phyloP scores from a whole-genome alignment of 2,113 vertebrate genomes.

The Rhombomys opimus region DNA sequence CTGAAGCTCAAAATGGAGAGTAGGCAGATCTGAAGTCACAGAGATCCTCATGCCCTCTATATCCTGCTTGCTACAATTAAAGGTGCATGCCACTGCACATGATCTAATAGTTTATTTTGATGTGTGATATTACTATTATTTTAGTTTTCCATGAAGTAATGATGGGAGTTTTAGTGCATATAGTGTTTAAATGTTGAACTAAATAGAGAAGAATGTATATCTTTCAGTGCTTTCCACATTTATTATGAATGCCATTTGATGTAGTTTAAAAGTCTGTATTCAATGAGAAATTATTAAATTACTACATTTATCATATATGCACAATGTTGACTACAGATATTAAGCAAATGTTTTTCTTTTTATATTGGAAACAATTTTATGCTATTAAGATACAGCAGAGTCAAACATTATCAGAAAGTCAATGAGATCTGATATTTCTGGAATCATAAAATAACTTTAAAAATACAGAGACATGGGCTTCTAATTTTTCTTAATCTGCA shows the following conservation, averaged over 20 bases:
- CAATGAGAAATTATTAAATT: not conserved
- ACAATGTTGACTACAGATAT: constrained; percentile 9
- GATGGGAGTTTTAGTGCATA: not conserved
- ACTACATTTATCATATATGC: not conserved
- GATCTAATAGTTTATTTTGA: not conserved
- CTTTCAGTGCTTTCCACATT: constrained; percentile 42
- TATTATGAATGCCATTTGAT: not conserved
- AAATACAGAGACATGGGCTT: not conserved
- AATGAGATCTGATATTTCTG: not conserved
- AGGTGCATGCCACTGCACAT: not conserved
- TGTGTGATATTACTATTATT: constrained; percentile 6
- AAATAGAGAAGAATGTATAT: not conserved
- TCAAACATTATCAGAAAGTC: not conserved
- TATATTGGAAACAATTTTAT: constrained; percentile 2
- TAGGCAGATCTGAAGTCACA: not conserved
- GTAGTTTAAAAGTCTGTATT: not conserved
- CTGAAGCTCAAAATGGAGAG: not conserved
- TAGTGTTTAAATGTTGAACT: not conserved
- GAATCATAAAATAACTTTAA: not conserved
- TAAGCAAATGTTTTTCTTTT: not conserved
- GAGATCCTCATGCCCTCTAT: not conserved
- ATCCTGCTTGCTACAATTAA: not conserved
- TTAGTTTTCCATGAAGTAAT: constrained; percentile 16
- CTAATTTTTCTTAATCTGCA: constrained; percentile 13
- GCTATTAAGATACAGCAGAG: not conserved